Percentiles rank a stretch among this genome's conserved stretches.
These are phyloP conservation scores for Grus americana DNA, from an alignment of 2,113 vertebrate species.

Conservation along the genomic window DNA sequence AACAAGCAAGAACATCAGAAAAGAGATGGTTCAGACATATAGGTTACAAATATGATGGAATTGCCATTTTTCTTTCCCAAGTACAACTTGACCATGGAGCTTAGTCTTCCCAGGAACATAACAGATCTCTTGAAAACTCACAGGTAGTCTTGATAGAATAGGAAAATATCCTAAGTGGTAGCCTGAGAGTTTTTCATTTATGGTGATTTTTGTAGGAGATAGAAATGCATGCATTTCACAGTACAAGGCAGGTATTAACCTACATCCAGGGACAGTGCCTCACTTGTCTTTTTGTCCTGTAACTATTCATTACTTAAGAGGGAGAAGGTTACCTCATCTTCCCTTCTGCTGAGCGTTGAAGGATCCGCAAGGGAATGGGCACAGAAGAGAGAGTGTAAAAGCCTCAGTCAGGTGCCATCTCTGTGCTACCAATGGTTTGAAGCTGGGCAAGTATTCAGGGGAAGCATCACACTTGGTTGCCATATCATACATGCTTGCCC, in stretches of 20 bases:
- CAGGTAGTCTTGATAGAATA: background rate
- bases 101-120: background rate
- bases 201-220: background rate
- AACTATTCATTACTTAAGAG: background rate
- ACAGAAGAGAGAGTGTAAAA: background rate
- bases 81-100: background rate
- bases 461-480: background rate
- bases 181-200: background rate
- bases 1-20: background rate
- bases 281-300: background rate
- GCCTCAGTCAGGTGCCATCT: background rate
- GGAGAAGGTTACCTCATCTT: background rate
- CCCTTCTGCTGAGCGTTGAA: background rate
- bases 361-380: background rate
- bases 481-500: background rate
- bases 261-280: background rate
- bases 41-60: background rate
- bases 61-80: background rate
- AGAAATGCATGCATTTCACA: background rate
- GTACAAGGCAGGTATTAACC: background rate
- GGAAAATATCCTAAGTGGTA: background rate
- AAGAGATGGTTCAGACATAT: background rate
- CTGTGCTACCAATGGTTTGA: background rate
- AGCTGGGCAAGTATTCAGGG: background rate
- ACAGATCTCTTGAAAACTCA: background rate